These are phyloP conservation scores for Creontiades dilutus DNA, from an alignment of 2,888 invertebrate species.

Conservation along the genomic window DNA sequence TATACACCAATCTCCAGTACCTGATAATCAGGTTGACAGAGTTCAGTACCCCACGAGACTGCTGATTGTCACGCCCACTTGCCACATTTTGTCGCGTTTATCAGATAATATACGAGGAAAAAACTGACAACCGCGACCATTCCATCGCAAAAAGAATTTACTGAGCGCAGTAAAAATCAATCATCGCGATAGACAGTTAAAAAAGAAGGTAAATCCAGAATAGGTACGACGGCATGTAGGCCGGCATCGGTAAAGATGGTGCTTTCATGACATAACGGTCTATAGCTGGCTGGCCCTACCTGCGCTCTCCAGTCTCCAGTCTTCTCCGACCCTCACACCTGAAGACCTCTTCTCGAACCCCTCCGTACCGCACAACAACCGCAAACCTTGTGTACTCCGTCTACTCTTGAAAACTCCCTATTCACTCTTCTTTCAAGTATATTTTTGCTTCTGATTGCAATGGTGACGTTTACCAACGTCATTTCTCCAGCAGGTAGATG, in stretches of 20 bases:
- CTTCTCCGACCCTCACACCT: conserved; percentile 5
- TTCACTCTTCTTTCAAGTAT: too few species aligned
- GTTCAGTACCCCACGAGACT: too few species aligned
- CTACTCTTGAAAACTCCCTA: too few species aligned
- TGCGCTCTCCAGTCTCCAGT: background rate
- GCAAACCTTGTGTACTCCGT: background rate
- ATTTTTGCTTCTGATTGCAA: too few species aligned
- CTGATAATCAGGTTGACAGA: too few species aligned
- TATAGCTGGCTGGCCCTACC: conserved; percentile 8
- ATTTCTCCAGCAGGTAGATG: too few species aligned
- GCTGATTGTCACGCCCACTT: too few species aligned
- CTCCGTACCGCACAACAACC: background rate
- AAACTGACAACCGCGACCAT: background rate
- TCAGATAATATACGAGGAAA: too few species aligned
- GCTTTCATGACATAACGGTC: conserved; percentile 41
- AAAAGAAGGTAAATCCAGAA: background rate
- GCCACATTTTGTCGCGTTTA: too few species aligned
- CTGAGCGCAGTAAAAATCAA: background rate
- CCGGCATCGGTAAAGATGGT: conserved; percentile 29
- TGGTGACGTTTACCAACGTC: too few species aligned
- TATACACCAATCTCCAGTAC: too few species aligned
- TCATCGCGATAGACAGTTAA: background rate
- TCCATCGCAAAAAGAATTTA: background rate
- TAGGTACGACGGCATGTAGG: background rate
- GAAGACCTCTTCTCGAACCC: conserved; percentile 3